phyloP scores from a whole-genome alignment of 2,797 vertebrate species.

The Manis javanica region DNA sequence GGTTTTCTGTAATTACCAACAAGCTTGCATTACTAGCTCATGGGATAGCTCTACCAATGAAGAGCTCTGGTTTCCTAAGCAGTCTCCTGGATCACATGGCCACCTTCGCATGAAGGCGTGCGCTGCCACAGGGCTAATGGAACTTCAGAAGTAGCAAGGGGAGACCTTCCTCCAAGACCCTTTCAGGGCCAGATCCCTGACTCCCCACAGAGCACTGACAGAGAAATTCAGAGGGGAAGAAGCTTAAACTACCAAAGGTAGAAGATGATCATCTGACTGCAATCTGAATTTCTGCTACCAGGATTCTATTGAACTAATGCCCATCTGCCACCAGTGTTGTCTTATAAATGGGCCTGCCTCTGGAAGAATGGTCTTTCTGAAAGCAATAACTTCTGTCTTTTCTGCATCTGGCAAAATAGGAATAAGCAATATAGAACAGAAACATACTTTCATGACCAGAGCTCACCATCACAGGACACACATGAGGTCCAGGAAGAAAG shows the following conservation, averaged over 20 bases:
- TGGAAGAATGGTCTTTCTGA: background rate
- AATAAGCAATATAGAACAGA: background rate
- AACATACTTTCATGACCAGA: background rate
- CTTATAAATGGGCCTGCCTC: background rate
- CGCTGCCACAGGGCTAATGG: background rate
- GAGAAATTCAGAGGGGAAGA: background rate
- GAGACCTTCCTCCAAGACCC: background rate
- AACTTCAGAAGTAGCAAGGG: background rate
- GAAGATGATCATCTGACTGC: background rate
- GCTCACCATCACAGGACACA: background rate
- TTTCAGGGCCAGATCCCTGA: background rate
- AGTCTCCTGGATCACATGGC: conserved; percentile 22
- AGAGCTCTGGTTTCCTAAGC: conserved; percentile 70
- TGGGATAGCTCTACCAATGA: conserved; percentile 43
- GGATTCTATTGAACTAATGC: background rate
- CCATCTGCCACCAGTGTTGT: background rate
- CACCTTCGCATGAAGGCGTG: background rate
- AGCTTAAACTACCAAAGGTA: background rate
- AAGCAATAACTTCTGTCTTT: conserved; percentile 40
- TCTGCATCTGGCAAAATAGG: conserved; percentile 8
- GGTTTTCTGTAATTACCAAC: conserved; percentile 84
- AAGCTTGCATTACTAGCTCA: conserved; percentile 70
- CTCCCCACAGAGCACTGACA: background rate
- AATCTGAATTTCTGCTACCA: conserved; percentile 1
- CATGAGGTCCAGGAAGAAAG: background rate